These are phyloP conservation scores for Lepidochrysops patricia DNA, from an alignment of 2,888 invertebrate species.

Conservation along the genomic window DNA sequence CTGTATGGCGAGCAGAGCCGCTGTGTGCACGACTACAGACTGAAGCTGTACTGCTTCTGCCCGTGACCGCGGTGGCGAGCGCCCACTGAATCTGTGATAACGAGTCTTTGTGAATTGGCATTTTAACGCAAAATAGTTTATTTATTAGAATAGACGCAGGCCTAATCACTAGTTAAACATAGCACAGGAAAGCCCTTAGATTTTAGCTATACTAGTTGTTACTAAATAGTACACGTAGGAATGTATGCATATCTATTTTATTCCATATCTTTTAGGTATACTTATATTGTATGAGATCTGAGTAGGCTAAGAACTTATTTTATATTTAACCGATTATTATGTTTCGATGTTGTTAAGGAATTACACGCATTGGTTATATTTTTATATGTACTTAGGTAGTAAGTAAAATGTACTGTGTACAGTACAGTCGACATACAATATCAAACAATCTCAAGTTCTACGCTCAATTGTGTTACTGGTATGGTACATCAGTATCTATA, in stretches of 20 bases:
- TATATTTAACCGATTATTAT: too few relatives aligned
- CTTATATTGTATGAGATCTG: too few relatives aligned
- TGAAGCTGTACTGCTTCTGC: constrained; percentile 87
- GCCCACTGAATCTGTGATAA: constrained; percentile 25
- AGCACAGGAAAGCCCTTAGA: neutral
- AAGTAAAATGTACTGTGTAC: too few relatives aligned
- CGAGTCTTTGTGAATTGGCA: constrained; percentile 15
- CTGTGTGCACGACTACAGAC: constrained; percentile 82
- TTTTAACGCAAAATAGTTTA: neutral
- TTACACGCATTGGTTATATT: too few relatives aligned
- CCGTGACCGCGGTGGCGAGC: constrained; percentile 24
- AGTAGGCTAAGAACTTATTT: too few relatives aligned
- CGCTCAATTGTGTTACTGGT: too few relatives aligned
- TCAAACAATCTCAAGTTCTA: too few relatives aligned
- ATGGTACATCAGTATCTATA: too few relatives aligned
- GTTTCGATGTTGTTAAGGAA: too few relatives aligned
- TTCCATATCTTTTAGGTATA: neutral
- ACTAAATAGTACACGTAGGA: neutral
- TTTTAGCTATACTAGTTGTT: neutral
- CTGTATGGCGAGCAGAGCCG: constrained; percentile 86
- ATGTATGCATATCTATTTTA: constrained; percentile 3
- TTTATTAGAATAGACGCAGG: constrained; percentile 11
- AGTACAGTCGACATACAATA: too few relatives aligned
- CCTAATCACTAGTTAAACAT: constrained; percentile 16
- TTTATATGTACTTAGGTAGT: too few relatives aligned